phyloP scores from a whole-genome alignment of 2,797 vertebrate species.

The Graptemys geographica region DNA sequence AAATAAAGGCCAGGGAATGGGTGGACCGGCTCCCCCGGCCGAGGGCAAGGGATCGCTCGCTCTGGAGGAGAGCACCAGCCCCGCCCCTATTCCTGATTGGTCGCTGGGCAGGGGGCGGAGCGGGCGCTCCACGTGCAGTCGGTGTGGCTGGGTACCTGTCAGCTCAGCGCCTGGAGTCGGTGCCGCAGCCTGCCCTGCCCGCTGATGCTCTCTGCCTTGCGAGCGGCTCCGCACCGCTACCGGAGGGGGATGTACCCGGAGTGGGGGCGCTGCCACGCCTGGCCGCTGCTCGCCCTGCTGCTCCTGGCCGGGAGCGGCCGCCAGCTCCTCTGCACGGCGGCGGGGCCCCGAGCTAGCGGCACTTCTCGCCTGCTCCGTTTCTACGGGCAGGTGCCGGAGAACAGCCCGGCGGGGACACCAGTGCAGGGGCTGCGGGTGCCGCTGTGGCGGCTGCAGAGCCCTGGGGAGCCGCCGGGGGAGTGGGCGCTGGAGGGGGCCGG shows the following conservation, averaged over 20 bases:
- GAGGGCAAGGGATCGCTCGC: background rate
- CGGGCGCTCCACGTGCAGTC: background rate
- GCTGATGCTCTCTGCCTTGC: background rate
- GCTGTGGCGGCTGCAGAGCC: conserved; percentile 13
- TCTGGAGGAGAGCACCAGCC: background rate
- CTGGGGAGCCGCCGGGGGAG: background rate
- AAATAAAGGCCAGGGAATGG: background rate
- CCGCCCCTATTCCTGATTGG: background rate
- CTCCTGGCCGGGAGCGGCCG: background rate
- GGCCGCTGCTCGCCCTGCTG: background rate
- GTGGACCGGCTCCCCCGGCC: too few relatives aligned
- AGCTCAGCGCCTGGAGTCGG: background rate
- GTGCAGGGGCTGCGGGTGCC: conserved; percentile 49
- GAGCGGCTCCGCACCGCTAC: background rate
- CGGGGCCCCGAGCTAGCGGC: background rate
- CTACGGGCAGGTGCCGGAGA: conserved; percentile 58
- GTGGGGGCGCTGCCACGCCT: background rate
- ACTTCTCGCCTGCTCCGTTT: background rate
- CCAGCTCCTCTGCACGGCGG: background rate
- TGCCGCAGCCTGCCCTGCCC: fast-evolving
- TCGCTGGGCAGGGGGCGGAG: background rate
- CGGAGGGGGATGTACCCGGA: background rate
- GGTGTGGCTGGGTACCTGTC: background rate
- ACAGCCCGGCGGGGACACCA: conserved; percentile 53
- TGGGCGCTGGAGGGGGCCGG: conserved; percentile 54